Evolutionary conservation across 2,797 vertebrate species (phyloP).

Genomic region (Sarcoramphus papa): DNA sequence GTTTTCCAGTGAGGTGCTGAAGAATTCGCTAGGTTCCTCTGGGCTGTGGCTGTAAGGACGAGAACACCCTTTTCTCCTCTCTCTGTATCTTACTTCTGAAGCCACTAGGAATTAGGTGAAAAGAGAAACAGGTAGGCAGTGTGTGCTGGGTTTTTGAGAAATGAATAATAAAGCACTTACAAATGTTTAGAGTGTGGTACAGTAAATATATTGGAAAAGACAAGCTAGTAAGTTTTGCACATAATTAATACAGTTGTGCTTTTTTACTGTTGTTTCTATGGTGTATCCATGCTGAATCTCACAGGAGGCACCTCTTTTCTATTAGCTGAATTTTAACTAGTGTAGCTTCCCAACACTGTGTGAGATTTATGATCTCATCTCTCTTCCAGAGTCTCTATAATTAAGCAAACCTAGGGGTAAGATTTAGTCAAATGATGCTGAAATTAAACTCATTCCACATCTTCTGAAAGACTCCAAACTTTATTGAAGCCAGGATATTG

Average conservation of each 20-base stretch:
- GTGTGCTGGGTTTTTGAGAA: not conserved
- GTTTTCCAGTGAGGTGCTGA: not conserved
- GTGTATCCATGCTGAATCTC: not conserved
- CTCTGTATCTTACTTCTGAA: not conserved
- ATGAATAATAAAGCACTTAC: not conserved
- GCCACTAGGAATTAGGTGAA: not conserved
- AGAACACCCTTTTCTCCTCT: not conserved
- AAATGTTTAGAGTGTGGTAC: not conserved
- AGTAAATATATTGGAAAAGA: not conserved
- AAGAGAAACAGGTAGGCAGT: not conserved
- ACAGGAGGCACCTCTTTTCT: not conserved
- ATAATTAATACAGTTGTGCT: not conserved
- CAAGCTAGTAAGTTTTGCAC: not conserved
- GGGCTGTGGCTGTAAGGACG: not conserved
- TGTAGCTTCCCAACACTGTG: not conserved
- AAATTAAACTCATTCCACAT: slow-evolving; percentile 28
- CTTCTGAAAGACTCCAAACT: not conserved
- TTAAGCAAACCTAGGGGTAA: slow-evolving; percentile 50
- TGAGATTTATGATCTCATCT: not conserved
- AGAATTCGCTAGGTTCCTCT: not conserved
- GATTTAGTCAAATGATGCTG: slow-evolving; percentile 35
- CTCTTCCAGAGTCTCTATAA: slow-evolving; percentile 15
- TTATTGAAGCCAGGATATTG: not conserved
- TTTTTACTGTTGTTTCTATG: not conserved
- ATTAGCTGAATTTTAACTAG: slow-evolving; percentile 4